Percentiles rank a stretch among this genome's conserved stretches.
Conservation (phyloP, 2,113 vertebrate species). For the Pungitius pungitius region DNA sequence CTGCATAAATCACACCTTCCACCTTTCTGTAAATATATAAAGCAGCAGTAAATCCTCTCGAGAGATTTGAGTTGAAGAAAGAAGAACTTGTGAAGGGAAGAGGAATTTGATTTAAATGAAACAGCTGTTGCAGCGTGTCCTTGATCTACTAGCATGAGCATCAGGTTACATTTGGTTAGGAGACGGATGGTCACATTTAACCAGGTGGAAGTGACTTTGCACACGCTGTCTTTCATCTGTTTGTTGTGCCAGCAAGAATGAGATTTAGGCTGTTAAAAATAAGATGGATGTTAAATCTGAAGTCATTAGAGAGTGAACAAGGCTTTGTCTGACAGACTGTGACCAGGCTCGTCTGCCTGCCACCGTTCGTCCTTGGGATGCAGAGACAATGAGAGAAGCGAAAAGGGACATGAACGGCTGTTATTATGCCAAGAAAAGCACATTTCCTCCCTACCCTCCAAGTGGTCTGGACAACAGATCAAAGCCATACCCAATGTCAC, state of each 20-base stretch:
- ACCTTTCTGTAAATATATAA: not conserved
- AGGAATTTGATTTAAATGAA: slow-evolving; percentile 37
- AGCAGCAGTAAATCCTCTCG: not conserved
- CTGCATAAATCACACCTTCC: not conserved
- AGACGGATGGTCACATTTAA: slow-evolving; percentile 45
- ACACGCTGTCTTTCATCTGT: slow-evolving; percentile 6
- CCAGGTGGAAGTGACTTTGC: slow-evolving; percentile 4
- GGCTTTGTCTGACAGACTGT: slow-evolving; percentile 58
- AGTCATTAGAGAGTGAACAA: slow-evolving; percentile 48
- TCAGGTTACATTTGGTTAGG: not conserved
- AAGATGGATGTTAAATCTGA: slow-evolving; percentile 51
- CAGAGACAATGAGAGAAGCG: slow-evolving; percentile 39
- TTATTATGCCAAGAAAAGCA: slow-evolving; percentile 14
- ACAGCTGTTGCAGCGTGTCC: slow-evolving; percentile 59
- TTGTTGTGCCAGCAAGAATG: slow-evolving; percentile 28
- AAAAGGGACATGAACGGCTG: slow-evolving; percentile 31
- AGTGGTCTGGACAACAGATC: slow-evolving; percentile 8
- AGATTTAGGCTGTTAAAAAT: slow-evolving; percentile 7
- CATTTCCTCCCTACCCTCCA: not conserved
- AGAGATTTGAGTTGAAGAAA: slow-evolving; percentile 16
- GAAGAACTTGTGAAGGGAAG: not conserved
- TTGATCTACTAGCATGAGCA: slow-evolving; percentile 36
- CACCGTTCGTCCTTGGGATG: slow-evolving; percentile 57
- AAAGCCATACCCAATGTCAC: not conserved
- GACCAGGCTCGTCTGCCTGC: slow-evolving; percentile 36